Evolutionary conservation across 2,888 invertebrate species (phyloP).

Genomic region (Drosophila lacicola): DNA sequence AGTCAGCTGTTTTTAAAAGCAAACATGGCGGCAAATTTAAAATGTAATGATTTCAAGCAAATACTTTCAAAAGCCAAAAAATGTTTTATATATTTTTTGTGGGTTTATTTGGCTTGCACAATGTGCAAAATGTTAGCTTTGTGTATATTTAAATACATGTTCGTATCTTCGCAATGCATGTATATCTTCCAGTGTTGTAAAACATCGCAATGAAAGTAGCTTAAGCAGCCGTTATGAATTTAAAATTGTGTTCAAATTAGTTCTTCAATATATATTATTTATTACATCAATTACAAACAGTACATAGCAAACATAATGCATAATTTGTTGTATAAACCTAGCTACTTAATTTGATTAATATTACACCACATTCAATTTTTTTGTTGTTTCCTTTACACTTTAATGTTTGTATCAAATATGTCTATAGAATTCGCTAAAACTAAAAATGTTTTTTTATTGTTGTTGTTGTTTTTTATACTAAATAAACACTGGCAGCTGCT

Average conservation of each 20-base stretch:
- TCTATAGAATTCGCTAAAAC: constrained; percentile 32
- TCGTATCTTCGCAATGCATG: too few relatives aligned
- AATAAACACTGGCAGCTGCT: constrained; percentile 39
- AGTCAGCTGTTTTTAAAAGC: constrained; percentile 14
- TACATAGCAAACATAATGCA: constrained; percentile 34
- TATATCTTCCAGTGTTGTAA: background rate
- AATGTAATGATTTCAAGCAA: background rate
- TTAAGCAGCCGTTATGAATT: constrained; percentile 6
- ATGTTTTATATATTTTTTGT: too few relatives aligned
- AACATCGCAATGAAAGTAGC: background rate
- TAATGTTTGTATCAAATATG: constrained; percentile 26
- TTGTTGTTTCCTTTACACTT: background rate
- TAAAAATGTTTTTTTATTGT: constrained; percentile 11
- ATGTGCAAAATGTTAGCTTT: too few relatives aligned
- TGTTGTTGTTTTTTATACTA: background rate
- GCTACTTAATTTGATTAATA: constrained; percentile 53
- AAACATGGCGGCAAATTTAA: constrained; percentile 3
- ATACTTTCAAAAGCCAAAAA: background rate
- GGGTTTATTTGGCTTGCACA: too few relatives aligned
- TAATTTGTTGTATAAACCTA: constrained; percentile 55
- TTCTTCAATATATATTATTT: constrained; percentile 26
- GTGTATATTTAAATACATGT: too few relatives aligned
- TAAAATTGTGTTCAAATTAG: background rate
- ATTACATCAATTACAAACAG: constrained; percentile 58
- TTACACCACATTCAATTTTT: constrained; percentile 54